Base-by-base conservation (phyloP, 2,113 vertebrate genomes). In the Macrotus californicus region DNA sequence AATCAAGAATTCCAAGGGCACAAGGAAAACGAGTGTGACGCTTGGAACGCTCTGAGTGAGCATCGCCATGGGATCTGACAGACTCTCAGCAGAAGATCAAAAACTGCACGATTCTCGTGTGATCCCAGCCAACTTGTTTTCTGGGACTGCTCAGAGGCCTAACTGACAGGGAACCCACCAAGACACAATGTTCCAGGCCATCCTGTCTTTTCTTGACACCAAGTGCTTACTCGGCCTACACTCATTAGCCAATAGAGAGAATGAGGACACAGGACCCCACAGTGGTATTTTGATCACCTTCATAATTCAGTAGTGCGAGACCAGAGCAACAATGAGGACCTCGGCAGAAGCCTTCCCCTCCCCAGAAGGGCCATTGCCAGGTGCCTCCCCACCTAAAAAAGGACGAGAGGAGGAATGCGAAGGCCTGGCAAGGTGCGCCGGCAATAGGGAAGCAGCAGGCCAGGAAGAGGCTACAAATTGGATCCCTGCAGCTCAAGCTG, bases 21-120 rank as follows among this genome's bases (percentile, higher is more conserved):
- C 13, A 18, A 15, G 21, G 22, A 52, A 80, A 26, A 36, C 26
- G 13, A 61, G 66, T 24, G 21, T 15, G 8, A 21, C 6, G 2
- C 34, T n/a, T 2, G 4, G 26, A 19, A 8, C 3, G 6, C 52
- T 15, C 0, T 1, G 34, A 73, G 18, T 0, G 0, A 52, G 22
- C 41, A 6, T 0, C 41, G 56, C 41, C 13, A 3, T 0, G 0
- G 64, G 64, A 59, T 31, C 75, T 24, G 26, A 14, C 79, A 31
- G 26, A 18, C 79, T 43, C 83, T 93, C 8, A 69, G 14, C 48
- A 15, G 69, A 91, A 21, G 31, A 64, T 83, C 16, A 41, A 48
- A 66, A 87, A 59, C 18, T 0, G 39, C 29, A 24, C 0, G 43
- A 39, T 34, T 54, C 77, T 85, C 54, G 46, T 75, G 77, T 39